Percentiles rank a stretch among this genome's conserved stretches.
Conservation (phyloP, 2,113 vertebrate species). For the Cranoglanis bouderius region DNA sequence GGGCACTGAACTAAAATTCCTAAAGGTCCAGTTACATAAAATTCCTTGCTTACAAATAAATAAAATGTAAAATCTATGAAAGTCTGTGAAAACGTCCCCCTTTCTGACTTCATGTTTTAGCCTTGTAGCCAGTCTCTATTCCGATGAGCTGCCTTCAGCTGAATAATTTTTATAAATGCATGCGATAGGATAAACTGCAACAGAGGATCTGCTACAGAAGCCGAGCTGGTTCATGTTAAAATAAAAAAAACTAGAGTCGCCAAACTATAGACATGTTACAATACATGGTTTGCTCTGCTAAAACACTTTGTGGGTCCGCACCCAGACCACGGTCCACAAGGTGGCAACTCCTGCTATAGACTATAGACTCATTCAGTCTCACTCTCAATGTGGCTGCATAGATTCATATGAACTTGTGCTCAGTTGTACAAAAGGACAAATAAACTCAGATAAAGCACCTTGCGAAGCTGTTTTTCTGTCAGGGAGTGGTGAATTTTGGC, state of each 20-base stretch:
- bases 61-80: not conserved
- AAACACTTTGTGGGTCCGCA: not conserved
- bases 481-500: constrained; percentile 81
- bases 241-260: not conserved
- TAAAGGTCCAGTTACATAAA: not conserved
- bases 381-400: not conserved
- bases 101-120: not conserved
- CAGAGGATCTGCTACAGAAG: not conserved
- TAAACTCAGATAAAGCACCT: constrained; percentile 64
- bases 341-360: not conserved
- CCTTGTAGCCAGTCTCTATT: not conserved
- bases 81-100: not conserved
- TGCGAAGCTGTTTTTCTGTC: constrained; percentile 74
- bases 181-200: not conserved
- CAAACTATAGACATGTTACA: not conserved
- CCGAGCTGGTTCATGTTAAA: not conserved
- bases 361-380: not conserved
- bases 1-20: not conserved
- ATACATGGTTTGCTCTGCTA: not conserved
- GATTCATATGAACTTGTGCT: not conserved
- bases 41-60: not conserved
- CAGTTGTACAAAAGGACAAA: not conserved
- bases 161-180: not conserved
- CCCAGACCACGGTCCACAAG: not conserved
- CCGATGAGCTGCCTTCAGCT: not conserved